A percentile compares a stretch with the other conserved stretches of the same genome.
Conservation (phyloP, 1,140 invertebrate genomes). For the Drosophila burlai region DNA sequence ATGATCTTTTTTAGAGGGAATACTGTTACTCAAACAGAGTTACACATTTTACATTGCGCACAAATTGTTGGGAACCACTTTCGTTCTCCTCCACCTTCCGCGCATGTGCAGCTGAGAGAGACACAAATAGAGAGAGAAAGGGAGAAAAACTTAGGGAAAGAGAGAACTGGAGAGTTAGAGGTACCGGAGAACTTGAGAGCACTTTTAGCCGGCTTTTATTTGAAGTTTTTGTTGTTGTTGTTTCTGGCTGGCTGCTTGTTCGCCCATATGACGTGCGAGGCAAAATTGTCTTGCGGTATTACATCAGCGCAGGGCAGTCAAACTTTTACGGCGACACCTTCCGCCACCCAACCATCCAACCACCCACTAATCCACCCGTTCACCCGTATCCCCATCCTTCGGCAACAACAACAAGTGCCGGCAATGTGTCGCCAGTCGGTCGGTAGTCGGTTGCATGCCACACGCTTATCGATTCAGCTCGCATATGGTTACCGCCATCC, state of each 20-base stretch:
- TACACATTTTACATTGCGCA: slow-evolving; percentile 19
- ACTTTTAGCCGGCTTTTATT: slow-evolving; percentile 64
- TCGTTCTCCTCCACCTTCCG: slow-evolving; percentile 17
- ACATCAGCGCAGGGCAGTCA: slow-evolving; percentile 73
- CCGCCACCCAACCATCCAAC: slow-evolving; percentile 3
- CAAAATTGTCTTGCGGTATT: slow-evolving; percentile 79
- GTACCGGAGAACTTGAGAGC: slow-evolving; percentile 13
- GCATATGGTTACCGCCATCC: slow-evolving; percentile 44
- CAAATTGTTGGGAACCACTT: slow-evolving; percentile 33
- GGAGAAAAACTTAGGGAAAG: neutral
- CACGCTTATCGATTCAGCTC: slow-evolving; percentile 50
- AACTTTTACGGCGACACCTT: slow-evolving; percentile 69
- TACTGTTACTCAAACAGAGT: slow-evolving; percentile 3
- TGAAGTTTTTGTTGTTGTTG: slow-evolving; percentile 48
- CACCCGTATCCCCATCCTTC: slow-evolving; percentile 5
- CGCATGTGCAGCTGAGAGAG: slow-evolving; percentile 45
- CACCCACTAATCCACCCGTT: slow-evolving; percentile 2
- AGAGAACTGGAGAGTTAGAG: slow-evolving; percentile 1
- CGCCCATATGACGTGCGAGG: slow-evolving; percentile 70
- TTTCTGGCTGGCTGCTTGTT: slow-evolving; percentile 38
- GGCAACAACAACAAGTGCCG: slow-evolving; percentile 56
- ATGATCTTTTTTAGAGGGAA: neutral
- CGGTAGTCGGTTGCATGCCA: slow-evolving; percentile 46
- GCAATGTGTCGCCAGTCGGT: slow-evolving; percentile 62
- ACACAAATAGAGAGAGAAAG: neutral